Percentiles rank a stretch among this genome's conserved stretches.
phyloP scores from a whole-genome alignment of 2,888 invertebrate species.

The Cephus spinipes region DNA sequence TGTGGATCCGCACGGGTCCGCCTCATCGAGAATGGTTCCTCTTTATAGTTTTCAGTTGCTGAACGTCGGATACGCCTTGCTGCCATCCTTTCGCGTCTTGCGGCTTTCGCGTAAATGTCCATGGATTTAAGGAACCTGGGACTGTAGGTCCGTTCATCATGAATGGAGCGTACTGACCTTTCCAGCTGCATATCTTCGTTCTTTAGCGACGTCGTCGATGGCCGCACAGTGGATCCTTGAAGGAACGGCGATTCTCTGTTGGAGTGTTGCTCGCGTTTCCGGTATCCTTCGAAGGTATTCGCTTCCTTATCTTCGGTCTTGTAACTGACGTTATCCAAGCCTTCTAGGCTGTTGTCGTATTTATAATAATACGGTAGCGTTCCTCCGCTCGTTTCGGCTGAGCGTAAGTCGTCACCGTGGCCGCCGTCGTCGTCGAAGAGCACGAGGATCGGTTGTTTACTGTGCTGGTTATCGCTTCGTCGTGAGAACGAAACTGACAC shows the following conservation, averaged over 20 bases:
- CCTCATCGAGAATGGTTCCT: background rate
- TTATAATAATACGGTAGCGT: conserved; percentile 39
- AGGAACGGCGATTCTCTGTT: conserved; percentile 28
- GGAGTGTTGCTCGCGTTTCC: conserved; percentile 1
- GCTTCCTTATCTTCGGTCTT: conserved; percentile 11
- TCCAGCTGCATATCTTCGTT: background rate
- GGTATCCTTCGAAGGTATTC: background rate
- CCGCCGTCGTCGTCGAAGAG: conserved; percentile 68
- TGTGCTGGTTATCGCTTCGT: conserved; percentile 68
- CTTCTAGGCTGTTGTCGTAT: conserved; percentile 35
- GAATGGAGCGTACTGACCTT: background rate
- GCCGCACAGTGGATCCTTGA: background rate
- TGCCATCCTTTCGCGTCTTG: conserved; percentile 34
- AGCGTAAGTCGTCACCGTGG: background rate
- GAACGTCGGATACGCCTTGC: background rate
- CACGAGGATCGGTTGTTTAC: conserved; percentile 71
- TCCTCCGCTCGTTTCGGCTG: conserved; percentile 20
- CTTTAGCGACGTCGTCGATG: background rate
- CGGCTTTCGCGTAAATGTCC: conserved; percentile 49
- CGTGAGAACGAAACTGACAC: conserved; percentile 69
- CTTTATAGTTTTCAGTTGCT: background rate
- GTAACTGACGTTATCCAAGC: conserved; percentile 9
- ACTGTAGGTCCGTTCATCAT: background rate
- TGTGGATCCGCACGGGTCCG: conserved; percentile 22
- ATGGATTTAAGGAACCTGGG: conserved; percentile 38